Percentiles rank a stretch among this genome's conserved stretches.
phyloP scores from a whole-genome alignment of 2,797 vertebrate species.

The Thunnus albacares region DNA sequence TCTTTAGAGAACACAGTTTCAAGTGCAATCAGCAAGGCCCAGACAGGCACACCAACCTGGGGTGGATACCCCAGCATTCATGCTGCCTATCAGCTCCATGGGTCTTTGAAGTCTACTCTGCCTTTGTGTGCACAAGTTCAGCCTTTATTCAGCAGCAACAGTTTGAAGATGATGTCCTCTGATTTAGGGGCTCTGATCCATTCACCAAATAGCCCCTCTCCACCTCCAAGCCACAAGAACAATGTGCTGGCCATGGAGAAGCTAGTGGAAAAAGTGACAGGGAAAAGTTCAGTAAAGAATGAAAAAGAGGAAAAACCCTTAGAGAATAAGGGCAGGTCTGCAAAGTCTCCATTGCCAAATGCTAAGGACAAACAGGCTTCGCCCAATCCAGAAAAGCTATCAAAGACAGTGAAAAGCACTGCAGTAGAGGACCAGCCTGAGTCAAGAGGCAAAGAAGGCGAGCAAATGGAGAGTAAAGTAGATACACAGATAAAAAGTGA shows the following conservation, averaged over 20 bases:
- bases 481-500: constrained; percentile 91
- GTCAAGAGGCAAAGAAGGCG: constrained; percentile 67
- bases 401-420: constrained; percentile 78
- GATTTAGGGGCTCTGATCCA: constrained; percentile 87
- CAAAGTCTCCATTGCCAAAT: constrained; percentile 87
- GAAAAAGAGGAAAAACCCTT: constrained; percentile 89
- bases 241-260: constrained; percentile 99
- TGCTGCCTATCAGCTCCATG: constrained; percentile 97
- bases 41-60: constrained; percentile 98
- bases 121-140: constrained; percentile 91
- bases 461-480: constrained; percentile 59
- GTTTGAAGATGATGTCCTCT: constrained; percentile 86
- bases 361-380: constrained; percentile 90
- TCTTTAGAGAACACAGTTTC: constrained; percentile 98
- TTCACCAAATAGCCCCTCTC: constrained; percentile 92
- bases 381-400: constrained; percentile 83
- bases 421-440: constrained; percentile 80
- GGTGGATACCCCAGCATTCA: constrained; percentile 99
- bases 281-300: constrained; percentile 90
- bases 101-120: constrained; percentile 89
- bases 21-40: constrained; percentile 98
- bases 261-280: constrained; percentile 96
- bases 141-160: constrained; percentile 89
- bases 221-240: constrained; percentile 93
- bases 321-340: constrained; percentile 84